phyloP scores from a whole-genome alignment of 2,888 invertebrate species.

The Agrilus cyanescens region DNA sequence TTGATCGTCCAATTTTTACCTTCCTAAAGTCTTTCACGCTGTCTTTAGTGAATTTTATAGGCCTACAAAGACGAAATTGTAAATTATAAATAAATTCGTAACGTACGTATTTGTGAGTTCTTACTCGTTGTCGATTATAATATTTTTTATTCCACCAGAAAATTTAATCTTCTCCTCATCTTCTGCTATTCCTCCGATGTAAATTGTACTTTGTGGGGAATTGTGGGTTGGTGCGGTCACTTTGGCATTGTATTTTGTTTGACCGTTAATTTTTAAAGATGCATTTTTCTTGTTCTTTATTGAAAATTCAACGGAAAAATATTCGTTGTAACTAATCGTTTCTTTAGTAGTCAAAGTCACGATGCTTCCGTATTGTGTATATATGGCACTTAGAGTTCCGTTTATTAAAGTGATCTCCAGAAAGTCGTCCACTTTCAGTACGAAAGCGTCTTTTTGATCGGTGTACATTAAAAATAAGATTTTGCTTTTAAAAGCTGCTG shows the following conservation, averaged over 20 bases:
- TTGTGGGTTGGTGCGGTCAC: neutral
- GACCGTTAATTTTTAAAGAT: conserved; percentile 9
- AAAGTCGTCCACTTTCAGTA: conserved; percentile 10
- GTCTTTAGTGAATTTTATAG: conserved; percentile 46
- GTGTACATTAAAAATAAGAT: conserved; percentile 15
- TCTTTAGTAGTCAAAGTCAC: conserved; percentile 7
- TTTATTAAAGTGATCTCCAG: conserved; percentile 1
- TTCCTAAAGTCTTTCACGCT: conserved; percentile 50
- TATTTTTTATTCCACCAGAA: conserved; percentile 71
- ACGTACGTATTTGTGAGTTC: conserved; percentile 25
- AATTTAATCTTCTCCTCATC: conserved; percentile 11
- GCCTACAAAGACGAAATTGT: conserved; percentile 32
- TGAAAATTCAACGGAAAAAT: conserved; percentile 13
- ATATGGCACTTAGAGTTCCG: conserved; percentile 4
- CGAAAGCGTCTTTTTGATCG: conserved; percentile 9
- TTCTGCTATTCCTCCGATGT: conserved; percentile 9
- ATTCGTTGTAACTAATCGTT: conserved; percentile 14
- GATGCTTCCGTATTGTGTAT: conserved; percentile 10
- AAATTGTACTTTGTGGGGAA: conserved; percentile 2
- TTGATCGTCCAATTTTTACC: conserved; percentile 47
- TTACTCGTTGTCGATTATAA: conserved; percentile 70
- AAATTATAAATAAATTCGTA: conserved; percentile 3
- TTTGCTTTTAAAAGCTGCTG: conserved; percentile 21
- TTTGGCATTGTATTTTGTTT: conserved; percentile 3
- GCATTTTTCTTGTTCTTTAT: conserved; percentile 7